phyloP scores from a whole-genome alignment of 1,140 invertebrate species.

The Battus philenor region DNA sequence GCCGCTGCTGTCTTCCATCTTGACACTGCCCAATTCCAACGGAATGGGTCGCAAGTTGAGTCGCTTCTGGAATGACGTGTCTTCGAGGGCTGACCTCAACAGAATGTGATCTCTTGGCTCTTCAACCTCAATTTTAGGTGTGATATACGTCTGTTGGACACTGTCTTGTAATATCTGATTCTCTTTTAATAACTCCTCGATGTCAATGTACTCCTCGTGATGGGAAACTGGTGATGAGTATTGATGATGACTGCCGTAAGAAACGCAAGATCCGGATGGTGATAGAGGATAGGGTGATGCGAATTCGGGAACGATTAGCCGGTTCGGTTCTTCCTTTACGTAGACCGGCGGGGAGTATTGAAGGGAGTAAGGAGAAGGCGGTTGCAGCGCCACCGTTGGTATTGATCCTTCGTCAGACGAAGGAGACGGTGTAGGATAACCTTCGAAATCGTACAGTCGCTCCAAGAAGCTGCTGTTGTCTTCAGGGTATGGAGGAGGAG shows the following conservation, averaged over 20 bases:
- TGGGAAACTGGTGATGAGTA: constrained; percentile 77
- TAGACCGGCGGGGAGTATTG: constrained; percentile 52
- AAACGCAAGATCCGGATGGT: constrained; percentile 77
- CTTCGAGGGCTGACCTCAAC: constrained; percentile 86
- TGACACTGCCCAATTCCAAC: constrained; percentile 67
- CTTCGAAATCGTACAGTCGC: constrained; percentile 63
- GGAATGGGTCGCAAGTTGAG: constrained; percentile 87
- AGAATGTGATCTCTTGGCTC: constrained; percentile 83
- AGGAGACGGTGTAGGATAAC: constrained; percentile 68
- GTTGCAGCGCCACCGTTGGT: constrained; percentile 67
- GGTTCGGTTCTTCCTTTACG: constrained; percentile 72
- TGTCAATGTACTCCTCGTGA: constrained; percentile 74
- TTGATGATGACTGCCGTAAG: constrained; percentile 63
- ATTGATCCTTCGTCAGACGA: constrained; percentile 74
- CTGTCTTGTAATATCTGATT: constrained; percentile 73
- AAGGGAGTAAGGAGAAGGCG: constrained; percentile 65
- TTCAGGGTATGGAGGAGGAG: constrained; percentile 64
- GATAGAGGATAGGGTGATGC: constrained; percentile 78
- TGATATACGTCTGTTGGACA: constrained; percentile 56
- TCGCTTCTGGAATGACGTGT: constrained; percentile 88
- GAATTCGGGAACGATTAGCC: constrained; percentile 76
- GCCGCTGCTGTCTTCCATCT: constrained; percentile 78
- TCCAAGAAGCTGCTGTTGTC: constrained; percentile 57
- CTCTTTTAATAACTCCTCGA: constrained; percentile 73
- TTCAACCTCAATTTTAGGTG: constrained; percentile 67